Percentiles rank a stretch among this genome's conserved stretches.
Evolutionary conservation across 2,888 invertebrate species (phyloP).

Genomic region (Prosapia bicincta): DNA sequence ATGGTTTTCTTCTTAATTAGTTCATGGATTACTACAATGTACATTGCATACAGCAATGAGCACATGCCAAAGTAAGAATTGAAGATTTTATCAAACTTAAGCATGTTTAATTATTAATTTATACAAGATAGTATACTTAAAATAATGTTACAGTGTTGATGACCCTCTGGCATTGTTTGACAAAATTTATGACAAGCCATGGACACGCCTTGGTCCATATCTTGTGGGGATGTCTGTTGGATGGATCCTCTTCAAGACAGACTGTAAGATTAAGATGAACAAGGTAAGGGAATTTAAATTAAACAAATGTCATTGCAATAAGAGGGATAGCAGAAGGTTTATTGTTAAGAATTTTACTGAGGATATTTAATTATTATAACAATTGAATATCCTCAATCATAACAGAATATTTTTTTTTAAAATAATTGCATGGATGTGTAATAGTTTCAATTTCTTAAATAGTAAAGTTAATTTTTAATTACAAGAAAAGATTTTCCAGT

Average conservation of each 20-base stretch:
- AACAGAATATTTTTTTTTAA: no score
- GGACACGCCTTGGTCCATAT: constrained; percentile 82
- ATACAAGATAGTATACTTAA: no score
- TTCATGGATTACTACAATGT: constrained; percentile 76
- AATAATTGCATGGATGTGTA: no score
- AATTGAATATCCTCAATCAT: no score
- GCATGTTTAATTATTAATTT: neutral
- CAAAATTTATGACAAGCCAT: constrained; percentile 87
- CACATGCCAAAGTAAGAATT: constrained; percentile 59
- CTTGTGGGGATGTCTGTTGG: constrained; percentile 83
- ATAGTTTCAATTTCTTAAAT: no score
- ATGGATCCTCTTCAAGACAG: constrained; percentile 78
- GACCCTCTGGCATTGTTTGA: constrained; percentile 83
- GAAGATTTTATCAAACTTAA: neutral
- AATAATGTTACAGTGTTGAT: constrained; percentile 52
- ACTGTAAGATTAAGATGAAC: constrained; percentile 71
- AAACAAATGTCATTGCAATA: no score
- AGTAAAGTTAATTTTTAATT: no score
- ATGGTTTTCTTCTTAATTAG: constrained; percentile 65
- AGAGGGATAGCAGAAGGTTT: no score
- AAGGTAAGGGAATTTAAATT: no score
- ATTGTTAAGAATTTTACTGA: no score
- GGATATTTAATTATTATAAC: no score
- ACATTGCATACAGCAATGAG: constrained; percentile 74
- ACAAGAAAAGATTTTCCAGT: no score